Evolutionary conservation across 1,140 invertebrate species (phyloP), one percentile per base, ranked within the genome.

Genomic region (Drosophila bipectinata): DNA sequence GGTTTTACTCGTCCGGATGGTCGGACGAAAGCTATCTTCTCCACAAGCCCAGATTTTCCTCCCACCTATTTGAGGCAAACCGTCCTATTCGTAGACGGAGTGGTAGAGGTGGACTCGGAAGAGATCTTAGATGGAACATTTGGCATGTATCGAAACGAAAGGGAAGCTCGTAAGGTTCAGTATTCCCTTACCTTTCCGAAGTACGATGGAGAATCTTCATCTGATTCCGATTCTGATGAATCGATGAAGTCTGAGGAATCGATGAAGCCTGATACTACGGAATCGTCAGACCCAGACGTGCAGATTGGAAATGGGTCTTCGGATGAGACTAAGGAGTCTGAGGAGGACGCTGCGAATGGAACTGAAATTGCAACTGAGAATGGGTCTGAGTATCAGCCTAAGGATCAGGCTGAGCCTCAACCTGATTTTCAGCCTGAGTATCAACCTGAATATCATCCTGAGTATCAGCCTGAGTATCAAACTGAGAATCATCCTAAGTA

Each of bases 31-130:
- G 54, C 15, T n/a, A 2, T 83, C 1, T 84, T 80, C 7, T 76
- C 72, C 6, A 79, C 49, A 5, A 24, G 64, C 1, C 80, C 80
- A 1, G 48, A 41, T 3, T 2, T 39, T 1, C 64, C 60, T 6
- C 54, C 37, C 14, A 84, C 72, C 1, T 57, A 79, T 54, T 24
- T 80, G 12, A 61, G 44, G 28, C 76, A 84, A 41, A 76, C 72
- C 6, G 1, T 80, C 0, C 3, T 83, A 3, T 49, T 58, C 4
- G 32, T 73, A 7, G 49, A 62, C 1, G 8, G 47, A 1, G 4
- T 30, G 12, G 37, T 67, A 7, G 12, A 14, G 47, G 49, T 73
- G 14, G 5, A 7, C 0, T 57, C 44, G 7, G 12, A 48, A 18
- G 24, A 67, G 47, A 9, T 67, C 21, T 4, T 83, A 21, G 14